Evolutionary conservation across 2,797 vertebrate species (phyloP), one percentile per base, ranked within the genome.

Genomic region (Apodemus agrarius): DNA sequence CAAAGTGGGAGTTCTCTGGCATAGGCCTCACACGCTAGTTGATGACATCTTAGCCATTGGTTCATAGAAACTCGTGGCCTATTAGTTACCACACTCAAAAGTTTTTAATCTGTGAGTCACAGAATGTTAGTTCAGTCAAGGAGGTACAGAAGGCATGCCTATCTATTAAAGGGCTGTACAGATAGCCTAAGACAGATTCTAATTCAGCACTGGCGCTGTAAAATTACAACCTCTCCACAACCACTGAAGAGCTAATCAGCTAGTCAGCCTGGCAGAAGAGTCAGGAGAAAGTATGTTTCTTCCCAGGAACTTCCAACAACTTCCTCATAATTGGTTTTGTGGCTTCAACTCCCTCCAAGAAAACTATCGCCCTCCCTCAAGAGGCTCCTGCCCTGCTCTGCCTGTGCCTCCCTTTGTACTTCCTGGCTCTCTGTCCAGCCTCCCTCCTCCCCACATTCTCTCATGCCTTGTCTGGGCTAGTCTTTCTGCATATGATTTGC

Each of bases 281-380:
- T 46, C 61, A 67, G 61, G 12, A 6, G 26, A 67, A 86, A 65
- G 21, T 52, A 24, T 16, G 63, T 7, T 21, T 54, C 65, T 54
- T 69, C 26, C 63, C 34, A 54, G 31, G 63, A 37, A 17, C 84
- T 52, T 52, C 21, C 46, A 52, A 52, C 31, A 52, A 31, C 31
- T 52, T 72, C 12, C 13, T 69, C 21, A 37, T 54, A 37, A 11
- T 17, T 63, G 84, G 22, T 54, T 75, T 74, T 61, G 1, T 37
- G n/a, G 11, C 40, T 72, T 84, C 26, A 31, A 49, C 24, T 43
- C 29, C 5, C 11, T 46, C 5, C 75, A 16, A 65, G 74, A 22
- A 76, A 85, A 31, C 37, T 4, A 0, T n/a, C 26, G n/a, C 3
- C 8, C 8, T 65, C 17, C 19, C 12, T 8, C 0, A 6, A 31